These are phyloP conservation scores for Zeus faber DNA, from an alignment of 2,113 vertebrate species.

Conservation along the genomic window DNA sequence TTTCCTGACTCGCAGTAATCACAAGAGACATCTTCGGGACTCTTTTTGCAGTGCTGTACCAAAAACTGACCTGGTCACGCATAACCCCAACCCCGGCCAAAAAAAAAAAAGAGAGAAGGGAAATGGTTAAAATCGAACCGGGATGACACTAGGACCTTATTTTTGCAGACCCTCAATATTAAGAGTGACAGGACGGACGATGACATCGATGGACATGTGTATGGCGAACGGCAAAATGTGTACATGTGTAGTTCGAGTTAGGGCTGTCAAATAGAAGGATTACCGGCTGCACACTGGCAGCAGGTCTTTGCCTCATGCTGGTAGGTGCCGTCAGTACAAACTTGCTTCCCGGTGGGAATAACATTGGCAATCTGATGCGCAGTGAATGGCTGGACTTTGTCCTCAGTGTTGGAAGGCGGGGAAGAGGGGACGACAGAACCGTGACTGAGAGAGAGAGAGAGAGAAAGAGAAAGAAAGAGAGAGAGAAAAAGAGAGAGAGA, in stretches of 20 bases:
- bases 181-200: no score
- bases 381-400: no score
- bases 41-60: background rate
- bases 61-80: conserved; percentile 49
- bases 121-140: no score
- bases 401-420: no score
- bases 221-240: no score
- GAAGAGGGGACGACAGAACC: no score
- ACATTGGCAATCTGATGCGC: no score
- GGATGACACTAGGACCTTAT: no score
- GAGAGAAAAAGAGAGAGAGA: no score
- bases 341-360: background rate
- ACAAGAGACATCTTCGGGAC: accelerated
- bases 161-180: no score
- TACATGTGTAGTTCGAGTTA: background rate
- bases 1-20: accelerated
- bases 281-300: conserved; percentile 53
- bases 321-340: conserved; percentile 39
- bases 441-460: background rate
- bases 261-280: background rate
- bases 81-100: no score
- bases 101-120: conserved; percentile 4
- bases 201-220: no score
- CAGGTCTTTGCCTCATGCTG: accelerated
- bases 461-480: background rate